Evolutionary conservation across 2,797 vertebrate species (phyloP).

Genomic region (Okamejei kenojei): DNA sequence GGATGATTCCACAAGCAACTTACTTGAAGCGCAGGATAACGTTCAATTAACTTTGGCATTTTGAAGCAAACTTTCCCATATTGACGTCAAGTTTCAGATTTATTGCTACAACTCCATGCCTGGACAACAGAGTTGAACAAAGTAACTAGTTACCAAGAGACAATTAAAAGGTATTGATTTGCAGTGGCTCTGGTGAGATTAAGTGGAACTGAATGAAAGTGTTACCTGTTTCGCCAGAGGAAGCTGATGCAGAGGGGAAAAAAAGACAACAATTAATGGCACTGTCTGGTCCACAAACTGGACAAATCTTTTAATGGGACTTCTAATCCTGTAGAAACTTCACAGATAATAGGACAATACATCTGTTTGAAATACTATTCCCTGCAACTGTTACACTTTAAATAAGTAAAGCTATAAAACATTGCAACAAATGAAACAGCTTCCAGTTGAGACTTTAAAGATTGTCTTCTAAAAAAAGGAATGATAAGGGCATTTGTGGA

Average conservation of each 20-base stretch:
- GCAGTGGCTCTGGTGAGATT: background rate
- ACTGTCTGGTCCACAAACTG: background rate
- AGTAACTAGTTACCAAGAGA: background rate
- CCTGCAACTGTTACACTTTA: background rate
- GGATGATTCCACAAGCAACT: background rate
- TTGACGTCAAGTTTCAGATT: background rate
- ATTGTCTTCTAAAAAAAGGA: background rate
- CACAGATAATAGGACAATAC: background rate
- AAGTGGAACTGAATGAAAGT: conserved; percentile 52
- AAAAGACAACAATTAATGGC: conserved; percentile 50
- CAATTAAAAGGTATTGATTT: background rate
- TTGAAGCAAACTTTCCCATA: background rate
- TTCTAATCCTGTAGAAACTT: too few species aligned
- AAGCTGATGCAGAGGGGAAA: conserved; percentile 71
- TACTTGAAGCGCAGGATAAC: background rate
- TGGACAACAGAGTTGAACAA: background rate
- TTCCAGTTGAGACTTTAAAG: background rate
- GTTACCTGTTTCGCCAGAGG: conserved; percentile 96
- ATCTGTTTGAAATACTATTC: background rate
- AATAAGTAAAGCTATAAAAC: background rate
- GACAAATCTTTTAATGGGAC: background rate
- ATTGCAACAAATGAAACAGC: background rate
- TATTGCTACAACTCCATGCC: too few species aligned
- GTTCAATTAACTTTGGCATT: background rate
- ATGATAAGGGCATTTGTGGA: too few species aligned